These are phyloP conservation scores for Acipenser transmontanus DNA, from an alignment of 2,797 vertebrate species.

Conservation along the genomic window DNA sequence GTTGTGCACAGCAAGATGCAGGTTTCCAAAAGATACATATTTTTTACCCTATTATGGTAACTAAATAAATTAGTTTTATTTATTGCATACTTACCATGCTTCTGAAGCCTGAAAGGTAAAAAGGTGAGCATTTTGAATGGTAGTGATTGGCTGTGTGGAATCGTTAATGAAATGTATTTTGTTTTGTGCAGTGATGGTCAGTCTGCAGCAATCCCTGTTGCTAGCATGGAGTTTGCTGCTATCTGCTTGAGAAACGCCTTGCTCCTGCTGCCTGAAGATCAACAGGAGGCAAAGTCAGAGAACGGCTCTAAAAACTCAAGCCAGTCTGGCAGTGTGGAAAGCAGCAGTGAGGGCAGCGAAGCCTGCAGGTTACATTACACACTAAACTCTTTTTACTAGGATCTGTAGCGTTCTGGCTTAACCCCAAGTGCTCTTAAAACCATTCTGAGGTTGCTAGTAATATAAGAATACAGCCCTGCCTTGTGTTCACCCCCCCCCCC, in stretches of 20 bases:
- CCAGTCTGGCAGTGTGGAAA: conserved; percentile 76
- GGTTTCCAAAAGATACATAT: too few relatives aligned
- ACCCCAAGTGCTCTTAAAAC: conserved; percentile 18
- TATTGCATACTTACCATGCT: too few relatives aligned
- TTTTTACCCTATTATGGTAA: too few relatives aligned
- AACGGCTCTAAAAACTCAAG: conserved; percentile 75
- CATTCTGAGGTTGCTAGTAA: conserved; percentile 9
- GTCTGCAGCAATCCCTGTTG: conserved; percentile 94
- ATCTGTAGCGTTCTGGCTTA: conserved; percentile 19
- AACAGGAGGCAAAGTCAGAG: conserved; percentile 80
- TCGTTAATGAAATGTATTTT: background rate
- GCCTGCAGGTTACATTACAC: conserved; percentile 74
- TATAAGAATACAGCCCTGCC: too few relatives aligned
- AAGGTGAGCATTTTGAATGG: too few relatives aligned
- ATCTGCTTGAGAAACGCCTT: conserved; percentile 93
- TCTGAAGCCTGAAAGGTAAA: too few relatives aligned
- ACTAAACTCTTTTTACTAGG: conserved; percentile 16
- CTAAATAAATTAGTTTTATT: too few relatives aligned
- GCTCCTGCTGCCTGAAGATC: conserved; percentile 85
- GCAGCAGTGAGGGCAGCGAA: conserved; percentile 82
- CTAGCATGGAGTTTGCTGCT: conserved; percentile 97
- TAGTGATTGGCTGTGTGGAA: too few relatives aligned
- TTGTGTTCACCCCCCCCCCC: too few relatives aligned
- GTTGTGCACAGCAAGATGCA: too few relatives aligned
- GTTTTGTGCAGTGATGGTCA: conserved; percentile 76